Evolutionary conservation across 2,797 vertebrate genomes (phyloP).

Genomic region (Oryzias sinensis): DNA sequence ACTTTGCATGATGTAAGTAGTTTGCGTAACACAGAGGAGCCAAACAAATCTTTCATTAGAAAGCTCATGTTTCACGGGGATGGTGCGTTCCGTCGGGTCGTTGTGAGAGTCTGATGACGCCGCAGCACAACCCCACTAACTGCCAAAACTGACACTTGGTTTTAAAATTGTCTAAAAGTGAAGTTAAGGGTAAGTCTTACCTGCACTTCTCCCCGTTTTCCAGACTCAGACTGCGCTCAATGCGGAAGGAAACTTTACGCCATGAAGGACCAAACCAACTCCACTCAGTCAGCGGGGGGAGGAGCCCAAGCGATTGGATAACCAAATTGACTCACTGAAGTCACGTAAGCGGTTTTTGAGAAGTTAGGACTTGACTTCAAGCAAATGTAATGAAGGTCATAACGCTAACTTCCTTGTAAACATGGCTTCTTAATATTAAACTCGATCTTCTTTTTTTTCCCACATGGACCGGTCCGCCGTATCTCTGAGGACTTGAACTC

Average conservation of each 20-base stretch:
- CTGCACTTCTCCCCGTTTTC: slow-evolving; percentile 40
- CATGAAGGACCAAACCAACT: slow-evolving; percentile 56
- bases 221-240: slow-evolving; percentile 38
- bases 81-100: neutral
- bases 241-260: slow-evolving; percentile 70
- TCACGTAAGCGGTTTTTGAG: accelerated
- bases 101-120: too few relatives aligned
- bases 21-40: slow-evolving; percentile 39
- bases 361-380: neutral
- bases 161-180: neutral
- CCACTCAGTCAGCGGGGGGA: slow-evolving; percentile 8
- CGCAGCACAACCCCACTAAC: neutral
- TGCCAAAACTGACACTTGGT: slow-evolving; percentile 15
- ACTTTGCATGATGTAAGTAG: slow-evolving; percentile 2
- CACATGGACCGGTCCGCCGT: slow-evolving; percentile 13
- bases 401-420: too few relatives aligned
- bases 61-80: accelerated
- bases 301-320: too few relatives aligned
- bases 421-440: neutral
- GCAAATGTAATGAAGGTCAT: too few relatives aligned
- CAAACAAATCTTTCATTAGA: slow-evolving; percentile 8
- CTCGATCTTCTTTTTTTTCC: neutral
- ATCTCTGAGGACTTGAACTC: slow-evolving; percentile 4
- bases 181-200: slow-evolving; percentile 33
- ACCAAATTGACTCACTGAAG: accelerated